Percentiles rank a stretch among this genome's conserved stretches.
Evolutionary conservation across 2,888 invertebrate species (phyloP).

Genomic region (Cataglyphis altisquamis): DNA sequence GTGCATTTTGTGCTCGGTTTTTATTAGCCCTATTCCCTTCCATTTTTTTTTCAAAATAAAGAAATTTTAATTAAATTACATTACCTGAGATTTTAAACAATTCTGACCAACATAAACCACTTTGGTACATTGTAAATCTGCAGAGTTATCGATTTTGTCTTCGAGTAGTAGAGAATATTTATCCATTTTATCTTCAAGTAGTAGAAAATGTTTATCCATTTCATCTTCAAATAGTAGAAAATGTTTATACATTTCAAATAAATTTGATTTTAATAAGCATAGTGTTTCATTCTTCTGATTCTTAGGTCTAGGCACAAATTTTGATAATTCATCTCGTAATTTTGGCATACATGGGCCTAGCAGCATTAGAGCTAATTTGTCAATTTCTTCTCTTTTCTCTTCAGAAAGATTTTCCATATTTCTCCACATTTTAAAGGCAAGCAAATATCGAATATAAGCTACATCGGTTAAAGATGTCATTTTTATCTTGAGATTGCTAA

Average conservation of each 20-base stretch:
- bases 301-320: constrained; percentile 74
- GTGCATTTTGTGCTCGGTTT: no score
- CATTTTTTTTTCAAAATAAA: no score
- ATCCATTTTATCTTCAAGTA: constrained; percentile 56
- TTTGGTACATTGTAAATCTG: constrained; percentile 33
- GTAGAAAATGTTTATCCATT: constrained; percentile 33
- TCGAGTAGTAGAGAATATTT: background rate
- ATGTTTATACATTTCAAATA: constrained; percentile 77
- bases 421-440: constrained; percentile 82
- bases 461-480: constrained; percentile 69
- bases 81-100: constrained; percentile 60
- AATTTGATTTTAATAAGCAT: constrained; percentile 79
- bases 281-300: constrained; percentile 73
- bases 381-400: constrained; percentile 74
- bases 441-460: constrained; percentile 80
- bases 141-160: constrained; percentile 58
- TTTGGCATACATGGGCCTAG: constrained; percentile 77
- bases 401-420: constrained; percentile 73
- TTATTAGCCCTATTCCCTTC: no score
- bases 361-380: constrained; percentile 76
- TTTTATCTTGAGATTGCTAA: constrained; percentile 67
- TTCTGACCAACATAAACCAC: constrained; percentile 3
- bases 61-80: constrained; percentile 7
- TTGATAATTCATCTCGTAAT: constrained; percentile 69
- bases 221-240: constrained; percentile 76